Base-by-base conservation (phyloP, 92 coral and sea anemone species). In the Porites rus region DNA sequence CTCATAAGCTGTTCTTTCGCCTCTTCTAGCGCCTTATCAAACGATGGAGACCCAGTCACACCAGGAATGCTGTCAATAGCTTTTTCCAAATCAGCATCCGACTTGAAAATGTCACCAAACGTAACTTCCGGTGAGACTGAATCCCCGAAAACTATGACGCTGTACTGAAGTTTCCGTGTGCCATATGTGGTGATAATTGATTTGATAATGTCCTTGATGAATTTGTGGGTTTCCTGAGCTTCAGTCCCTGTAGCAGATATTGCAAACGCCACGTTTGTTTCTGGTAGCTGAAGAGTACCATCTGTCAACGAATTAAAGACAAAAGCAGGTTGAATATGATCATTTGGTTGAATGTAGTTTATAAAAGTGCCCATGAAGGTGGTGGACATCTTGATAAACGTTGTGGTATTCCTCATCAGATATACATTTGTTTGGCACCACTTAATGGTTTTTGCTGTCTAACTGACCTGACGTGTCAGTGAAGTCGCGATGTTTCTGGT, bases 241-340 rank as follows among this genome's bases (percentile, higher is more conserved):
- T 90, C 88, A 31, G 89, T 83, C 54, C 79, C 85, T 9, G 95
- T 86, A 14, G 99, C 96, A 38, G 96, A 93, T 52, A 96, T 51
- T 14, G 96, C 92, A 72, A 96, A 96, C 6, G 83, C 96, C 28
- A 96, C 25, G 78, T 96, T 97, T 31, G 95, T 80, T 74, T 90
- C 88, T 18, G 94, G 90, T 1, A 92, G 58, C 60, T 65, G 50
- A 18, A 92, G 74, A 56, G 83, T 60, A 25, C 87, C 87, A 74
- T 88, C 79, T 84, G 66, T 22, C 18, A 76, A 56, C 46, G 11
- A 73, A 59, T 28, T 18, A 66, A 51, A 43, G 20, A 16, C 56
- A 74, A 8, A 2, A 19, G 31, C 46, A 38, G 46, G 46, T 38
- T 38, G 46, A 38, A 38, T 38, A 38, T 38, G 46, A 38, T 38